These are phyloP conservation scores for Psittacus erithacus DNA, from an alignment of 2,113 vertebrate species.

Conservation along the genomic window DNA sequence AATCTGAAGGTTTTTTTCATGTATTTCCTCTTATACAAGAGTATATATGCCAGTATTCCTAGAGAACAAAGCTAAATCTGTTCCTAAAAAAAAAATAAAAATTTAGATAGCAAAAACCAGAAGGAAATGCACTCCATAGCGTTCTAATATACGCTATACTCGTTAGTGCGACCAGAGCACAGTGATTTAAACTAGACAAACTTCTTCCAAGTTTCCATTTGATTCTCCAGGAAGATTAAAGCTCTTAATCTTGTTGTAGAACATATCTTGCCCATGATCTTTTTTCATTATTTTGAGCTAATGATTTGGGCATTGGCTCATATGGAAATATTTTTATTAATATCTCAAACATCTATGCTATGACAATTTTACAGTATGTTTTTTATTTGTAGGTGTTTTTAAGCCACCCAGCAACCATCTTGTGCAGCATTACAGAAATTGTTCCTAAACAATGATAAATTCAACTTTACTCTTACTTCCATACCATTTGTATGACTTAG, in stretches of 20 bases:
- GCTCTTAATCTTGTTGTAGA: neutral
- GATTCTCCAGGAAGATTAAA: neutral
- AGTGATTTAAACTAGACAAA: neutral
- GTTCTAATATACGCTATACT: neutral
- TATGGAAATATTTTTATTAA: neutral
- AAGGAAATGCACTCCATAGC: neutral
- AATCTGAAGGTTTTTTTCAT: neutral
- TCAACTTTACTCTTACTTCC: neutral
- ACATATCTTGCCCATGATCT: neutral
- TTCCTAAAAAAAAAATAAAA: neutral
- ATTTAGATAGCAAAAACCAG: neutral
- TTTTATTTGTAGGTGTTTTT: neutral
- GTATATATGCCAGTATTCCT: neutral
- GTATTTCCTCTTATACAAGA: neutral
- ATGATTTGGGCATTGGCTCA: neutral
- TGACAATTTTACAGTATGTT: neutral
- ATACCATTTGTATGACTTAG: neutral
- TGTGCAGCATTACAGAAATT: neutral
- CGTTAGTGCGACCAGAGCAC: neutral
- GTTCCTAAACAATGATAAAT: neutral
- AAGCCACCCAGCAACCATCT: neutral
- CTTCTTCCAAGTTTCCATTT: neutral
- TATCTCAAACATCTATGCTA: neutral
- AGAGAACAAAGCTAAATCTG: neutral
- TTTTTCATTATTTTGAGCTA: neutral